These are phyloP conservation scores for Bursaphelenchus okinawaensis DNA, from an alignment of 2,888 invertebrate genomes.

Conservation along the genomic window DNA sequence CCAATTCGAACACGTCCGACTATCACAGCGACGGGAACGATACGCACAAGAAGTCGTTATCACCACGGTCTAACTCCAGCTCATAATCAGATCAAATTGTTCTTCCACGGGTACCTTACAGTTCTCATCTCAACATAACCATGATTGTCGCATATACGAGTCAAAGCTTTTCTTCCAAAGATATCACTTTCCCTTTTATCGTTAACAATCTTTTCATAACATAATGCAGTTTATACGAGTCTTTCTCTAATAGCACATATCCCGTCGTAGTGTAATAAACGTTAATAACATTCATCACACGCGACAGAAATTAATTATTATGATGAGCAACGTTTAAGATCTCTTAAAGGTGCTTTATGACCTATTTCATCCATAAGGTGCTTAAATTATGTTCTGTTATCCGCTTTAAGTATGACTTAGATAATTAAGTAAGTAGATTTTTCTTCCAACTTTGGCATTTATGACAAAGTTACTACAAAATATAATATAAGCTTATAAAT, in stretches of 20 bases:
- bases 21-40: background rate
- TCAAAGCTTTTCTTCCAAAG: background rate
- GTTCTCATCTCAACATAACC: background rate
- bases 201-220: too few relatives aligned
- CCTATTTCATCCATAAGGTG: too few relatives aligned
- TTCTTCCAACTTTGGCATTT: too few relatives aligned
- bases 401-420: too few relatives aligned
- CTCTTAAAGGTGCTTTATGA: too few relatives aligned
- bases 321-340: too few relatives aligned
- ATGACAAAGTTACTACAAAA: background rate
- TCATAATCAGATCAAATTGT: background rate
- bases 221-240: background rate
- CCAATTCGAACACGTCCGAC: background rate
- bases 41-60: background rate
- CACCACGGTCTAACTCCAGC: background rate
- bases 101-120: background rate
- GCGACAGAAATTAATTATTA: too few relatives aligned
- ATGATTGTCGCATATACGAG: background rate
- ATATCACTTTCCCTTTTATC: too few relatives aligned
- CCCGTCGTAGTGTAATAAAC: background rate
- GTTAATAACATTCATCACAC: too few relatives aligned
- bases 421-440: too few relatives aligned
- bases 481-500: too few relatives aligned
- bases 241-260: background rate
- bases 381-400: too few relatives aligned